These are phyloP conservation scores for Stichodactyla mertensii DNA, from an alignment of 64 coral and sea anemone species.

Conservation along the genomic window DNA sequence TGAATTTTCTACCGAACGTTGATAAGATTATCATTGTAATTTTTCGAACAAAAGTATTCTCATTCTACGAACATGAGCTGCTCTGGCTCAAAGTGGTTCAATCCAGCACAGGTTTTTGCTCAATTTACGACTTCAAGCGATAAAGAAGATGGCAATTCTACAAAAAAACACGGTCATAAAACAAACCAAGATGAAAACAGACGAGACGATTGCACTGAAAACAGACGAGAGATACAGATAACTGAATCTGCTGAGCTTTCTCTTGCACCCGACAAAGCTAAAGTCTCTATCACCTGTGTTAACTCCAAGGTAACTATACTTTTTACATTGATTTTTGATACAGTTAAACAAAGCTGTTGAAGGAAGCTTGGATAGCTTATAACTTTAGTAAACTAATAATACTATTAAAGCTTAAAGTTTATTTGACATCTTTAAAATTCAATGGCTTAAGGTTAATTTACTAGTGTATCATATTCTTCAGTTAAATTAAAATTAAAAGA, in stretches of 20 bases:
- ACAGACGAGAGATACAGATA: slow-evolving; percentile 83
- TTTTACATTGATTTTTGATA: background rate
- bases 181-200: slow-evolving; percentile 5
- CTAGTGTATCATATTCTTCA: too few relatives aligned
- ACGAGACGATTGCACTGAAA: background rate
- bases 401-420: too few relatives aligned
- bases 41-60: background rate
- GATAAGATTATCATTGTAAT: background rate
- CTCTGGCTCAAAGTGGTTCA: slow-evolving; percentile 55
- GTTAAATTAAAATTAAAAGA: too few relatives aligned
- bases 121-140: slow-evolving; percentile 68
- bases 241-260: slow-evolving; percentile 82
- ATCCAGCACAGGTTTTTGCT: slow-evolving; percentile 91
- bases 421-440: too few relatives aligned
- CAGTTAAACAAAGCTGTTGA: too few relatives aligned
- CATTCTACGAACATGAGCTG: slow-evolving; percentile 42
- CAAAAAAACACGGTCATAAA: background rate
- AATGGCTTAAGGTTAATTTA: too few relatives aligned
- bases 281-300: slow-evolving; percentile 73
- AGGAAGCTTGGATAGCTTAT: too few relatives aligned
- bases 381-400: too few relatives aligned
- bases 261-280: slow-evolving; percentile 80
- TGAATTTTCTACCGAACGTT: background rate
- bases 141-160: slow-evolving; percentile 24
- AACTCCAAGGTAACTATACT: slow-evolving; percentile 62